phyloP scores from a whole-genome alignment of 2,113 vertebrate genomes.

The Vulpes lagopus region DNA sequence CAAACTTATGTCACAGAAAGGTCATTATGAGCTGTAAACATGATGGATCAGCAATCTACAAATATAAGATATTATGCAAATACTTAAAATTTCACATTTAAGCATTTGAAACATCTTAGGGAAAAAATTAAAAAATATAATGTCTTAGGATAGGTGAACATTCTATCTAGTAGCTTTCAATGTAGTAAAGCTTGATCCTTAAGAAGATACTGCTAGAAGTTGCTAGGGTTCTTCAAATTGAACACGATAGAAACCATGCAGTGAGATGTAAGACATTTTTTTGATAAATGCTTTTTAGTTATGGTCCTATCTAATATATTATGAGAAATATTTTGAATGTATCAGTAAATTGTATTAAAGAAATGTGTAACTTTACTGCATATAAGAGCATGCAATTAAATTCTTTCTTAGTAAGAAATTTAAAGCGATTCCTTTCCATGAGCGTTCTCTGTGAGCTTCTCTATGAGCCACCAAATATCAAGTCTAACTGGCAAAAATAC shows the following conservation, averaged over 20 bases:
- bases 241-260: background rate
- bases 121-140: background rate
- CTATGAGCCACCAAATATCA: background rate
- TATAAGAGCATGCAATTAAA: background rate
- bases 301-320: background rate
- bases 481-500: conserved; percentile 26
- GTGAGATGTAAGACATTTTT: background rate
- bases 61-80: background rate
- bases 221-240: background rate
- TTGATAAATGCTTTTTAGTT: background rate
- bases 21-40: background rate
- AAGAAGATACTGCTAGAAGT: background rate
- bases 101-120: background rate
- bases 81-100: background rate
- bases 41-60: background rate
- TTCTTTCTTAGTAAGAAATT: conserved; percentile 11
- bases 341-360: background rate
- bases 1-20: background rate
- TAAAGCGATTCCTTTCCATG: background rate
- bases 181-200: background rate
- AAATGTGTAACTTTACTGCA: background rate
- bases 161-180: background rate
- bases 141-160: background rate
- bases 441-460: background rate
- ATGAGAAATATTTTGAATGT: background rate